Percentiles rank a stretch among this genome's conserved stretches.
Conservation (phyloP, 2,888 invertebrate genomes). For the Blera fallax region DNA sequence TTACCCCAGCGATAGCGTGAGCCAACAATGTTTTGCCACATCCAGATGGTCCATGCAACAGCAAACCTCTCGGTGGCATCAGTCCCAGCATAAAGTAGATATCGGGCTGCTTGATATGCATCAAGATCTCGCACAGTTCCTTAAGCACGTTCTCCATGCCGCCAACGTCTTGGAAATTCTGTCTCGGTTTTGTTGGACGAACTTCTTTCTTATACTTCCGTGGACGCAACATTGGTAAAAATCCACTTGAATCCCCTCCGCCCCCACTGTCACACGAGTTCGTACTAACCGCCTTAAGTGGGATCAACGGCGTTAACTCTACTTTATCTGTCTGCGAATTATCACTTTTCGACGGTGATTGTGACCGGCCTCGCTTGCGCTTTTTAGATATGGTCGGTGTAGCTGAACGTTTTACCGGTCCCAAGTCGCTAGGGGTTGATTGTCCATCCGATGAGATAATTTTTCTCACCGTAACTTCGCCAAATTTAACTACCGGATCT, state of each 20-base stretch:
- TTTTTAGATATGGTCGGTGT: slow-evolving; percentile 68
- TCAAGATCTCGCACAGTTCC: slow-evolving; percentile 88
- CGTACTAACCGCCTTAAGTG: not conserved
- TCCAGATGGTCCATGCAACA: slow-evolving; percentile 98
- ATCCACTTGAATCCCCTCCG: not conserved
- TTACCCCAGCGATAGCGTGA: slow-evolving; percentile 90
- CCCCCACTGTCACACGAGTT: slow-evolving; percentile 4
- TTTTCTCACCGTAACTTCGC: slow-evolving; percentile 76
- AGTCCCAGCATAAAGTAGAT: slow-evolving; percentile 93
- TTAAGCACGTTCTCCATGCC: slow-evolving; percentile 89
- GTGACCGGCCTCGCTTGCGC: slow-evolving; percentile 54
- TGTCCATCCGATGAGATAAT: slow-evolving; percentile 72
- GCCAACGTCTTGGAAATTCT: slow-evolving; percentile 85
- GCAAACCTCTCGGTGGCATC: slow-evolving; percentile 93
- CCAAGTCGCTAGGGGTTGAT: slow-evolving; percentile 74
- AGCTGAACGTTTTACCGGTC: slow-evolving; percentile 74
- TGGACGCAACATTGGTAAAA: slow-evolving; percentile 62
- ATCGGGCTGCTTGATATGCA: slow-evolving; percentile 95
- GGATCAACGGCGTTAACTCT: slow-evolving; percentile 77
- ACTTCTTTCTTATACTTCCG: slow-evolving; percentile 78
- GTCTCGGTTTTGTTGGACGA: slow-evolving; percentile 74
- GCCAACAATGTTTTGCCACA: slow-evolving; percentile 94
- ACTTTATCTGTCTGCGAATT: slow-evolving; percentile 81
- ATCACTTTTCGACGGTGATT: slow-evolving; percentile 81
- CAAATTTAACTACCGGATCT: slow-evolving; percentile 41